Evolutionary conservation across 2,888 invertebrate genomes (phyloP).

Genomic region (Pyrrhia umbra): DNA sequence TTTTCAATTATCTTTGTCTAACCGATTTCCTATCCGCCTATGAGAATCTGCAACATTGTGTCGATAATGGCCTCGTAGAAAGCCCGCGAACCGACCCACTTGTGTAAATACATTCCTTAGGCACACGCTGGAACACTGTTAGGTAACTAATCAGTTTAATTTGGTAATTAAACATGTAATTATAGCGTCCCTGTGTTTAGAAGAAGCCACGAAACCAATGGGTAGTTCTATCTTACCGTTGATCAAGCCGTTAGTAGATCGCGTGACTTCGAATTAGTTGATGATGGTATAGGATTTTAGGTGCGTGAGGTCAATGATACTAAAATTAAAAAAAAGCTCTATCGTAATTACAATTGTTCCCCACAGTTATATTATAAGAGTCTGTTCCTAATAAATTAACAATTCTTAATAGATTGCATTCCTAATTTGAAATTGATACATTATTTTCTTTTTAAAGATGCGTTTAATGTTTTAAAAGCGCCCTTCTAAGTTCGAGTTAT

Average conservation of each 20-base stretch:
- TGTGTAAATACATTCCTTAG: slow-evolving; percentile 52
- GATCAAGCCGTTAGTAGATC: slow-evolving; percentile 49
- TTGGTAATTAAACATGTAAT: slow-evolving; percentile 31
- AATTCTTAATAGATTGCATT: not conserved
- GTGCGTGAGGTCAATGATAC: slow-evolving; percentile 22
- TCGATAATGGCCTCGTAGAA: slow-evolving; percentile 25
- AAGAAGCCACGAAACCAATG: slow-evolving; percentile 26
- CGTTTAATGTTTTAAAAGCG: too few species aligned
- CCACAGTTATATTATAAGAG: slow-evolving; percentile 1
- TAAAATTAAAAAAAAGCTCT: slow-evolving; percentile 14
- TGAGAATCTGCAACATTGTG: slow-evolving; percentile 17
- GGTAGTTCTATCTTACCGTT: slow-evolving; percentile 45
- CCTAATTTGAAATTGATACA: too few species aligned
- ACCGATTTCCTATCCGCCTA: slow-evolving; percentile 27
- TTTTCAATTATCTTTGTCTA: slow-evolving; percentile 18
- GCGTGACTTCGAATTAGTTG: slow-evolving; percentile 44
- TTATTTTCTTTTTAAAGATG: too few species aligned
- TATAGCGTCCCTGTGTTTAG: slow-evolving; percentile 20
- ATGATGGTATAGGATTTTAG: slow-evolving; percentile 35
- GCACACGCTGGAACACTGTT: slow-evolving; percentile 35
- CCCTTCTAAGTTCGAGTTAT: too few species aligned
- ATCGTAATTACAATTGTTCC: slow-evolving; percentile 2
- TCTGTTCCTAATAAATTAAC: too few species aligned
- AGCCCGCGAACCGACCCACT: slow-evolving; percentile 40
- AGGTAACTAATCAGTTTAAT: slow-evolving; percentile 43